phyloP scores from a whole-genome alignment of 2,888 invertebrate species.

The Oligia latruncula region DNA sequence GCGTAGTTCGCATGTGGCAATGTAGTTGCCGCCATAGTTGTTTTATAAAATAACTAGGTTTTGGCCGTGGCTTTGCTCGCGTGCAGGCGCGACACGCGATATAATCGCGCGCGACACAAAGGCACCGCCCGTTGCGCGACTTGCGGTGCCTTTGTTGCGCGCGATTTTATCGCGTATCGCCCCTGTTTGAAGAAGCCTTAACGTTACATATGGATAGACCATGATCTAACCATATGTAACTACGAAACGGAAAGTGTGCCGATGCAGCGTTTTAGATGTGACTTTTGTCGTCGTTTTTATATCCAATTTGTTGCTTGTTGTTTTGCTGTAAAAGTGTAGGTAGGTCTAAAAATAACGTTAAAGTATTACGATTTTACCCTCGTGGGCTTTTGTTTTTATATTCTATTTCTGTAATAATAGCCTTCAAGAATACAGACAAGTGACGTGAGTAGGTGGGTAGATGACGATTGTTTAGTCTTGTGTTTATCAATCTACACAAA shows the following conservation, averaged over 20 bases:
- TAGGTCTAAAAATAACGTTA: neutral
- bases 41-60: neutral
- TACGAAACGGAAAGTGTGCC: neutral
- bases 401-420: neutral
- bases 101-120: too few relatives aligned
- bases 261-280: neutral
- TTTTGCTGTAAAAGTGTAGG: neutral
- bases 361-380: neutral
- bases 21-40: neutral
- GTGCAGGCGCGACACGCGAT: too few relatives aligned
- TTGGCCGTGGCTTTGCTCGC: too few relatives aligned
- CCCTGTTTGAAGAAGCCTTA: too few relatives aligned
- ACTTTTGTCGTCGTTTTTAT: neutral
- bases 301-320: neutral
- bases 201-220: too few relatives aligned
- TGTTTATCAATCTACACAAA: neutral
- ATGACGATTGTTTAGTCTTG: neutral
- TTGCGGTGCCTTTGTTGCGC: too few relatives aligned
- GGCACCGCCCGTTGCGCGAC: too few relatives aligned
- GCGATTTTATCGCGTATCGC: too few relatives aligned
- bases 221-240: neutral
- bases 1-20: too few relatives aligned
- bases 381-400: neutral
- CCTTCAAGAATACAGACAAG: neutral
- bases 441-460: too few relatives aligned